Evolutionary conservation across 1,140 invertebrate genomes (phyloP), one percentile per base, ranked within the genome.

Genomic region (Macrosteles quadrilineatus): DNA sequence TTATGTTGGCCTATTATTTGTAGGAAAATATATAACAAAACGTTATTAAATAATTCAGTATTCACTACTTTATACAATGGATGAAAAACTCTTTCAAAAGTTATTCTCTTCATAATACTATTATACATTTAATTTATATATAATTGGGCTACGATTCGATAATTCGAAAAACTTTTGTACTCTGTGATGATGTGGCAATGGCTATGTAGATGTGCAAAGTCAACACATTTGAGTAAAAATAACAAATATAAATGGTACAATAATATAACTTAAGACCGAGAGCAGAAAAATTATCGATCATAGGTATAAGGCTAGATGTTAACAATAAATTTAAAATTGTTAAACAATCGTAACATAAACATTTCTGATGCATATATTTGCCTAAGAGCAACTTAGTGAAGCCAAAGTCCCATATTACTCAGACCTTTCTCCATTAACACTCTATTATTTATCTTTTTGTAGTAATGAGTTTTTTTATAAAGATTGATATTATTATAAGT

Each of bases 151-250:
- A 64, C 36, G 12, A 64, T 64, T 64, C 19, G 14, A 25, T 64
- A 64, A 64, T 64, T 64, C 62, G 62, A 64, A 64, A 40, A 64
- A 36, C 30, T 36, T 64, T 64, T 64, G 62, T 64, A 64, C 62
- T 64, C 62, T 64, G 29, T 32, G 36, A 64, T 27, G 27, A n/a
- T 36, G 30, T 64, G 62, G 62, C 62, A 64, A 19, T 64, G 55
- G 55, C 55, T 11, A 59, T 64, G 62, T 64, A 64, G 29, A 36
- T 64, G 62, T 64, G 62, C 62, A 64, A 64, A 64, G 62, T 64
- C 27, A 64, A 64, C 23, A 64, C 31, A 64, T 32, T 23, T 9
- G 27, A 59, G 2, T 31, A 12, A 36, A 36, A 36, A 36, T 14
- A 36, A 36, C 32, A 36, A n/a, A n/a, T n/a, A n/a, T n/a, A n/a